Conservation (phyloP, 2,888 invertebrate genomes). For the Timandra comae region DNA sequence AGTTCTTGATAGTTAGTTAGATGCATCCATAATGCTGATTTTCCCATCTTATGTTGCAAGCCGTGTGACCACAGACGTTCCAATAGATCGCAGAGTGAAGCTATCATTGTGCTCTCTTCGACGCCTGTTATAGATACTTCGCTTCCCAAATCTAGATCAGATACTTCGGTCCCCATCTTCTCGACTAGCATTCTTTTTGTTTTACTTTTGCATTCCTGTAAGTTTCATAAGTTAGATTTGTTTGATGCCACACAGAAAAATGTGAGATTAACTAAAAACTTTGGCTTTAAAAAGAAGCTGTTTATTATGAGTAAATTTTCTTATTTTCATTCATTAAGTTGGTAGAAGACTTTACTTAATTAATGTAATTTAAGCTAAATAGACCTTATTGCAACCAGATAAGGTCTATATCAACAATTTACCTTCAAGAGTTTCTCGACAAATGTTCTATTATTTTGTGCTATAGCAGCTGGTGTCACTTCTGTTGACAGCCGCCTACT, state of each 20-base stretch:
- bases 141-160: slow-evolving; percentile 92
- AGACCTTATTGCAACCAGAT: no score
- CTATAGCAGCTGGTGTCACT: slow-evolving; percentile 91
- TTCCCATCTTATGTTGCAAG: slow-evolving; percentile 95
- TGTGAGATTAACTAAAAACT: no score
- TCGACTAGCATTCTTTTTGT: slow-evolving; percentile 99
- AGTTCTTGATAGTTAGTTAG: slow-evolving; percentile 91
- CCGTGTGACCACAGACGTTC: slow-evolving; percentile 99
- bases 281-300: no score
- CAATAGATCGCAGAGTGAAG: slow-evolving; percentile 96
- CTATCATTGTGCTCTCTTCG: slow-evolving; percentile 98
- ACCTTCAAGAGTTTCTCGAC: slow-evolving; percentile 98
- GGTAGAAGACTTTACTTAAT: no score
- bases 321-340: no score
- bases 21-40: slow-evolving; percentile 98
- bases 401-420: no score
- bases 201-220: slow-evolving; percentile 92
- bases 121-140: slow-evolving; percentile 84
- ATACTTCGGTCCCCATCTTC: slow-evolving; percentile 98
- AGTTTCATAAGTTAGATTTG: no score
- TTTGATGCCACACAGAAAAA: no score
- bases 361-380: no score
- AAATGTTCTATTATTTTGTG: slow-evolving; percentile 98
- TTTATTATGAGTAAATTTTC: no score
- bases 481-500: slow-evolving; percentile 78